phyloP scores from a whole-genome alignment of 92 coral and sea anemone species.

The Zoanthus sansibaricus region DNA sequence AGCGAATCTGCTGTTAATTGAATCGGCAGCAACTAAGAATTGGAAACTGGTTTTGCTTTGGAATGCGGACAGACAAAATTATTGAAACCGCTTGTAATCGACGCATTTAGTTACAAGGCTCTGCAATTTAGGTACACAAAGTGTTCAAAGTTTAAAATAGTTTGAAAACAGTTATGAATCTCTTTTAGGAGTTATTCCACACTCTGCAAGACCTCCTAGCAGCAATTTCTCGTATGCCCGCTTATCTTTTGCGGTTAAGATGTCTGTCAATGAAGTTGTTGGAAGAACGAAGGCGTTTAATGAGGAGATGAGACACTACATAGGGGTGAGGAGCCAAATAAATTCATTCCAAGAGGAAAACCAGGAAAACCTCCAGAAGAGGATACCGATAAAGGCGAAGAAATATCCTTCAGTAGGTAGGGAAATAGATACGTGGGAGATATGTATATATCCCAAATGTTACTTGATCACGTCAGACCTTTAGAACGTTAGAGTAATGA shows the following conservation, averaged over 20 bases:
- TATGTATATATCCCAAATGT: too few relatives aligned
- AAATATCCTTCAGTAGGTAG: constrained; percentile 32
- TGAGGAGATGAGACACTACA: constrained; percentile 88
- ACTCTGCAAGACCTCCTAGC: constrained; percentile 98
- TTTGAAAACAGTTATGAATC: not conserved
- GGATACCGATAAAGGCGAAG: not conserved
- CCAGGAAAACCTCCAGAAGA: not conserved
- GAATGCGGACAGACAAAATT: too few relatives aligned
- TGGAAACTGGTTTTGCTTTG: too few relatives aligned
- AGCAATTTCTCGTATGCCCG: constrained; percentile 88
- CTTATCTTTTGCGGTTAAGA: constrained; percentile 91
- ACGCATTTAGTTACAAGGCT: too few relatives aligned
- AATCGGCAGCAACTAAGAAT: too few relatives aligned
- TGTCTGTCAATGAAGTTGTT: constrained; percentile 85
- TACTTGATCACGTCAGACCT: too few relatives aligned
- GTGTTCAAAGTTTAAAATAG: too few relatives aligned
- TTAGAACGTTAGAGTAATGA: too few relatives aligned
- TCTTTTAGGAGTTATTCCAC: constrained; percentile 87
- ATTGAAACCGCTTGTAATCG: too few relatives aligned
- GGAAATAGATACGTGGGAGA: not conserved
- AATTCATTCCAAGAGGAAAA: constrained; percentile 1
- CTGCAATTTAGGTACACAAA: too few relatives aligned
- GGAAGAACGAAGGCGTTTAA: constrained; percentile 84
- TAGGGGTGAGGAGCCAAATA: constrained; percentile 53
- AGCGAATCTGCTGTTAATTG: too few relatives aligned